Evolutionary conservation across 2,888 invertebrate genomes (phyloP).

Genomic region (Pandemis corylana): DNA sequence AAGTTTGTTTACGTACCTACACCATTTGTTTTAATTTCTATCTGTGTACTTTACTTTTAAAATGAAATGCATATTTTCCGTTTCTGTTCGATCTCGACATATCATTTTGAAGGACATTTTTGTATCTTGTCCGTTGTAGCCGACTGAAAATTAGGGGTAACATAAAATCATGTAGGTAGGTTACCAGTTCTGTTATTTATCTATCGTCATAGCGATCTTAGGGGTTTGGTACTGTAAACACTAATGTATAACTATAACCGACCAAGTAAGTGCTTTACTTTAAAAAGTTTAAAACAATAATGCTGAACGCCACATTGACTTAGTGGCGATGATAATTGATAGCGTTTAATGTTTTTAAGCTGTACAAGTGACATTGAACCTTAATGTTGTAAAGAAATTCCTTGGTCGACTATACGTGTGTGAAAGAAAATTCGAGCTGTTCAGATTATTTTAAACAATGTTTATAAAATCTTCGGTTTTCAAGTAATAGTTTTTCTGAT

Average conservation of each 20-base stretch:
- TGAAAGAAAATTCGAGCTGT: not conserved
- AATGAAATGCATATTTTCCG: not conserved
- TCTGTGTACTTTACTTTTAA: not conserved
- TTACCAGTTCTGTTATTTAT: not conserved
- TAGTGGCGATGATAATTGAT: too few relatives aligned
- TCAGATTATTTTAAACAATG: not conserved
- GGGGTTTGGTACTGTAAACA: not conserved
- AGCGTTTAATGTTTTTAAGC: too few relatives aligned
- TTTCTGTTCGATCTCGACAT: not conserved
- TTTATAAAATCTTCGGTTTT: not conserved
- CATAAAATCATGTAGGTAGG: not conserved
- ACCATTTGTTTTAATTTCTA: too few relatives aligned
- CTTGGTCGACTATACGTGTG: not conserved
- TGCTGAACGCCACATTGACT: too few relatives aligned
- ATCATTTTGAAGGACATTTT: conserved; percentile 7
- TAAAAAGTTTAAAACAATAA: too few relatives aligned
- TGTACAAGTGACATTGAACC: too few relatives aligned
- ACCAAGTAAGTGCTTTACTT: not conserved
- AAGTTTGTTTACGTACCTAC: too few relatives aligned
- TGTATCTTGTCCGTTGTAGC: conserved; percentile 9
- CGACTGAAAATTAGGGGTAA: conserved; percentile 2
- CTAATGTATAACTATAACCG: not conserved
- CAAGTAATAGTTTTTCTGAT: too few relatives aligned
- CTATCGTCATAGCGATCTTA: not conserved
- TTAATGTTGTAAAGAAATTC: too few relatives aligned